Base-by-base conservation (phyloP, 2,113 vertebrate species). In the Sinosuthora webbiana region DNA sequence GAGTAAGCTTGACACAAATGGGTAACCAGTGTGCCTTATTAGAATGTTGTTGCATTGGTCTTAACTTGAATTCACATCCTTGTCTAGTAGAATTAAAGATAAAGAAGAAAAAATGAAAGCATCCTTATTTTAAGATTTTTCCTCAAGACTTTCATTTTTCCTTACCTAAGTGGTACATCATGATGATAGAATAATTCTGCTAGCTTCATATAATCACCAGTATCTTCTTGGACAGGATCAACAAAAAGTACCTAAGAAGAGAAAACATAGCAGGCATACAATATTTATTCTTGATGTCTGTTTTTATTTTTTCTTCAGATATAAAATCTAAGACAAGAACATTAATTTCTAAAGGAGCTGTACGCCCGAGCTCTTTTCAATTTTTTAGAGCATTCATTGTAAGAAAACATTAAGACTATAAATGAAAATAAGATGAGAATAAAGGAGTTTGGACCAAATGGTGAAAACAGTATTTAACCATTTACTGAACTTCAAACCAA, bases 91-190 rank as follows among this genome's bases (percentile, higher is more conserved):
- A 71, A 70, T 0, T 56, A 25, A 84, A 83, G 16, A 62, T 37
- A 50, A 80, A 47, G 23, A 65, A 41, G 8, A 8, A 37, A 79
- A 89, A 63, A 81, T 7, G 20, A 77, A 70, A 91, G 24, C 4
- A 87, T 50, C 17, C 12, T 78, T 68, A 39, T 67, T 83, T 31
- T 39, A 90, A 88, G 19, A 67, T 30, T 75, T 55, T 60, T 59
- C 64, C 70, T 81, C 49, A 59, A 56, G 31, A 52, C 10, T 33
- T 79, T 11, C 7, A 57, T 30, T 28, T 96, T 90, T 63, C 82
- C 96, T 95, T 98, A 99, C 99, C 99, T 98, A 93, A 99, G 97
- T 78, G 99, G 99, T 84, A 99, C 96, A 95, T 98, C 98, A 79
- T 99, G 98, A 79, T 98, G 98, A 98, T 98, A 98, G 96, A 99